Evolutionary conservation across 1,140 invertebrate species (phyloP).

Genomic region (Drosophila bipectinata): DNA sequence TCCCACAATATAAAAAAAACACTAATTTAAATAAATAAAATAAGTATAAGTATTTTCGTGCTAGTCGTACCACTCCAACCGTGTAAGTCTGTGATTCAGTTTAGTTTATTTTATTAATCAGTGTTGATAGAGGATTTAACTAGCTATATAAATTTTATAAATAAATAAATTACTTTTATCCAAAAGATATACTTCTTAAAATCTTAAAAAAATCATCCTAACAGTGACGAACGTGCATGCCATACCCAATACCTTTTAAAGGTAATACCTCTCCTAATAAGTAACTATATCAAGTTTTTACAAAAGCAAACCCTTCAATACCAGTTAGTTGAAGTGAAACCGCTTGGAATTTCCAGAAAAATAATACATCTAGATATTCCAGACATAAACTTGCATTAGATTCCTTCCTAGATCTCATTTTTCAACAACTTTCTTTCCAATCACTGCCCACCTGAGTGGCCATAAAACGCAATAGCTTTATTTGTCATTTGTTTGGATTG

Average conservation of each 20-base stretch:
- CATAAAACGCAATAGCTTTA: neutral
- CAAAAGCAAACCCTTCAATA: no score
- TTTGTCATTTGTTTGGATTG: neutral
- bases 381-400: conserved; percentile 3
- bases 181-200: no score
- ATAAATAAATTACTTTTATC: no score
- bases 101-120: conserved; percentile 20
- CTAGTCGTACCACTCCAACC: conserved; percentile 1
- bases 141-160: no score
- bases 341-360: no score
- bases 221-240: no score
- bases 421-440: neutral
- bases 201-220: no score
- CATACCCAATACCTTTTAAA: no score
- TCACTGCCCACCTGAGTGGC: neutral
- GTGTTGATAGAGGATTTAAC: conserved; percentile 19
- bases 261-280: no score
- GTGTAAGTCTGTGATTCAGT: conserved; percentile 31
- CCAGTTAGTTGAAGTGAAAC: no score
- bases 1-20: neutral
- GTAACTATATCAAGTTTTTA: no score
- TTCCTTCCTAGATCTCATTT: neutral
- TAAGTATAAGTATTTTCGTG: neutral
- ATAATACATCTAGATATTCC: no score
- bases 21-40: neutral